These are phyloP conservation scores for Festucalex cinctus DNA, from an alignment of 2,113 vertebrate genomes.

Conservation along the genomic window DNA sequence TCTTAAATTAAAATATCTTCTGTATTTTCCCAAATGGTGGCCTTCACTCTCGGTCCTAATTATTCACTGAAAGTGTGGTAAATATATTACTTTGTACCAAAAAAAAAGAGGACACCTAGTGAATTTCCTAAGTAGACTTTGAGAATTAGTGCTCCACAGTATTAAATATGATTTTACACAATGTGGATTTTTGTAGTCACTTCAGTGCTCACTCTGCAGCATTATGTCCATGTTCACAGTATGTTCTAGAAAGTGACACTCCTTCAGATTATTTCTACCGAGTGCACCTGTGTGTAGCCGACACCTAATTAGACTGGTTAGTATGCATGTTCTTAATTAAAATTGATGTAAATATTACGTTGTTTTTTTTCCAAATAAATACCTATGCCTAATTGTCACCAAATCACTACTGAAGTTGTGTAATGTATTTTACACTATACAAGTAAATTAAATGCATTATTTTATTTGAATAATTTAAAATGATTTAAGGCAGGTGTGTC, in stretches of 20 bases:
- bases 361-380: background rate
- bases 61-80: background rate
- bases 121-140: too few species aligned
- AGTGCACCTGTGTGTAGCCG: background rate
- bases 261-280: background rate
- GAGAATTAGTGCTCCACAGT: too few species aligned
- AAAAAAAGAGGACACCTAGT: too few species aligned
- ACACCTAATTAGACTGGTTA: background rate
- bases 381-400: background rate
- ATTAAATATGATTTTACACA: too few species aligned
- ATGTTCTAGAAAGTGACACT: background rate
- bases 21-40: background rate
- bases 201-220: background rate
- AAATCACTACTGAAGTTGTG: background rate
- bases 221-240: background rate
- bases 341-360: background rate
- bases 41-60: background rate
- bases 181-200: background rate
- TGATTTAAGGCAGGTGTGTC: background rate
- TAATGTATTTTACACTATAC: background rate
- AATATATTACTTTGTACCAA: too few species aligned
- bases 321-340: background rate
- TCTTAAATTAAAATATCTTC: background rate
- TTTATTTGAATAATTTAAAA: background rate
- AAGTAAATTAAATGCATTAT: background rate